Conservation (phyloP, 2,888 invertebrate genomes). For the Metacarcinus magister region DNA sequence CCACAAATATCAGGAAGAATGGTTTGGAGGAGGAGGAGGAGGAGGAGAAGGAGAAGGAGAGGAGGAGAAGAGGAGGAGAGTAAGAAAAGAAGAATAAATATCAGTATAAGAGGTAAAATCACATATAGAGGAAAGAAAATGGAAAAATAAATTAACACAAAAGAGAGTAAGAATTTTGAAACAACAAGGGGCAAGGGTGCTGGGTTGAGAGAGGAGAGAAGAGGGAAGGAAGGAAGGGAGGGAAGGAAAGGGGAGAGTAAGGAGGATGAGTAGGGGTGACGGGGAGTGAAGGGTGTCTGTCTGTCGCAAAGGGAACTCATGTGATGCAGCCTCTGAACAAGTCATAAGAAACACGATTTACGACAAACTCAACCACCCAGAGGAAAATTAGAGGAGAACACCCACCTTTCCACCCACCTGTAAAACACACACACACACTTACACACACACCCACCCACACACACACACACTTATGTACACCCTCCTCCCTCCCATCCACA, state of each 20-base stretch:
- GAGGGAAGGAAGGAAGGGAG: not conserved
- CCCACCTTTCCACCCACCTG: not conserved
- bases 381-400: not conserved
- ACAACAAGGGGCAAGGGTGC: not conserved
- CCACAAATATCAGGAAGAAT: not conserved
- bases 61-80: not conserved
- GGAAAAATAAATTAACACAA: not conserved
- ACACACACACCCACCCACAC: too few species aligned
- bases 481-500: too few species aligned
- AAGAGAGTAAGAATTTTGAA: not conserved
- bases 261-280: not conserved
- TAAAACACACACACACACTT: too few species aligned
- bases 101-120: not conserved
- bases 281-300: not conserved
- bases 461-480: too few species aligned
- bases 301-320: not conserved
- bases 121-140: not conserved
- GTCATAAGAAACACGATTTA: not conserved
- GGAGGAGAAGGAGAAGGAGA: constrained; percentile 32
- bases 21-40: not conserved
- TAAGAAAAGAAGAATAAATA: not conserved
- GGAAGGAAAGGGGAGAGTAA: not conserved
- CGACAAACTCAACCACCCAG: not conserved
- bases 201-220: not conserved
- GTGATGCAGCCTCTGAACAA: not conserved